These are phyloP conservation scores for Muscicapa comitata DNA, from an alignment of 2,797 vertebrate species.

Conservation along the genomic window DNA sequence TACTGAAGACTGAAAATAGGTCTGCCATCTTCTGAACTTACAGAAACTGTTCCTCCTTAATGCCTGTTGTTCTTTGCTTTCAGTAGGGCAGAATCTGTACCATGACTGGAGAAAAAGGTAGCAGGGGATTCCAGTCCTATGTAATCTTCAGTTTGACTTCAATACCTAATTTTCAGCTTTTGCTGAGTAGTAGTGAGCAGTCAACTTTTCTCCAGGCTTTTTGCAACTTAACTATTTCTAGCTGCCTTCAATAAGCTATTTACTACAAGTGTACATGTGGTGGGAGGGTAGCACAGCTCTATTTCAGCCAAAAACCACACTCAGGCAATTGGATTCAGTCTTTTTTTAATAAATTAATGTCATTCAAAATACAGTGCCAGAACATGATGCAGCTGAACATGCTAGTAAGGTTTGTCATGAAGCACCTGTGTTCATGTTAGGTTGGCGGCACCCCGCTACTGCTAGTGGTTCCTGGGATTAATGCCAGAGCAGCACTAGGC, in stretches of 20 bases:
- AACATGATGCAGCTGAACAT: slow-evolving; percentile 98
- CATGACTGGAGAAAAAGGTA: fast-evolving
- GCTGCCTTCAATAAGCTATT: not conserved
- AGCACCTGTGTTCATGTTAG: slow-evolving; percentile 92
- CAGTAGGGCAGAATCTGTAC: not conserved
- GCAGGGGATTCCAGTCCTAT: not conserved
- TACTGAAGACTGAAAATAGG: not conserved
- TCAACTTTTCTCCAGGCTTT: not conserved
- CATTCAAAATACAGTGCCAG: slow-evolving; percentile 99
- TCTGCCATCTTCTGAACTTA: not conserved
- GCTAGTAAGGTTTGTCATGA: slow-evolving; percentile 90
- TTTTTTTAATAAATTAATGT: slow-evolving; percentile 99
- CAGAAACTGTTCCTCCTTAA: not conserved
- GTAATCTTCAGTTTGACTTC: not conserved
- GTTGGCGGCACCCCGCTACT: slow-evolving; percentile 79
- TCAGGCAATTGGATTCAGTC: slow-evolving; percentile 76
- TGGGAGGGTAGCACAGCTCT: not conserved
- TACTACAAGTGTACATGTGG: fast-evolving
- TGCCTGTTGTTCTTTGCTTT: not conserved
- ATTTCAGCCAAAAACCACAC: slow-evolving; percentile 4
- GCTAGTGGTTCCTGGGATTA: slow-evolving; percentile 90
- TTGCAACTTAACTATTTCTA: not conserved
- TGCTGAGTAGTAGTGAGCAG: not conserved
- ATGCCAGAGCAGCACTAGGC: slow-evolving; percentile 81
- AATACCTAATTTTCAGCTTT: not conserved